phyloP scores from a whole-genome alignment of 1,140 invertebrate species.

The Rhopalosiphum maidis region DNA sequence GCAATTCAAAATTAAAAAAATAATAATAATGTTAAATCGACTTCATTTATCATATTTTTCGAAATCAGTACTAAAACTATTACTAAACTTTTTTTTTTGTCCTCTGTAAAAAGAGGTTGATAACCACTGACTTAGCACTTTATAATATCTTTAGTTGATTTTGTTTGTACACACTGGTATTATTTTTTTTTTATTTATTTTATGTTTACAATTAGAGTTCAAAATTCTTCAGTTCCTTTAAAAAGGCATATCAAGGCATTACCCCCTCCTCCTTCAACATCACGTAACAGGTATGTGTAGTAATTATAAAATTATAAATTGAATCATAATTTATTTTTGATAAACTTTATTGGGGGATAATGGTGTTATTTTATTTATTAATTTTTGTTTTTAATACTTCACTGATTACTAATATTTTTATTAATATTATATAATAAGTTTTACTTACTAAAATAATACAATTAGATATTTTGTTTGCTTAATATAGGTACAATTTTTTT shows the following conservation, averaged over 20 bases:
- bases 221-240: constrained; percentile 47
- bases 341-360: neutral
- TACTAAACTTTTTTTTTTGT: too few species aligned
- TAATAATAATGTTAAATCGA: too few species aligned
- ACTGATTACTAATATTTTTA: neutral
- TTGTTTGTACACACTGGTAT: neutral
- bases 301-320: neutral
- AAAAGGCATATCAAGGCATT: constrained; percentile 37
- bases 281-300: constrained; percentile 37
- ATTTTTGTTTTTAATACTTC: neutral
- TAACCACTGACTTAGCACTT: too few species aligned
- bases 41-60: too few species aligned
- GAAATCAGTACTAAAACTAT: too few species aligned
- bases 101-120: too few species aligned
- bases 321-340: neutral
- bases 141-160: constrained; percentile 5
- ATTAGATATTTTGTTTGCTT: neutral
- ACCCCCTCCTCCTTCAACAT: constrained; percentile 14
- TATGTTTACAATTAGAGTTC: constrained; percentile 33
- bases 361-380: neutral
- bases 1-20: too few species aligned
- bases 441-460: neutral
- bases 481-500: neutral
- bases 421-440: too few species aligned
- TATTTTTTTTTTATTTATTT: constrained; percentile 1